Percentiles rank a stretch among this genome's conserved stretches.
These are phyloP conservation scores for Hylia prasina DNA, from an alignment of 2,113 vertebrate genomes.

Conservation along the genomic window DNA sequence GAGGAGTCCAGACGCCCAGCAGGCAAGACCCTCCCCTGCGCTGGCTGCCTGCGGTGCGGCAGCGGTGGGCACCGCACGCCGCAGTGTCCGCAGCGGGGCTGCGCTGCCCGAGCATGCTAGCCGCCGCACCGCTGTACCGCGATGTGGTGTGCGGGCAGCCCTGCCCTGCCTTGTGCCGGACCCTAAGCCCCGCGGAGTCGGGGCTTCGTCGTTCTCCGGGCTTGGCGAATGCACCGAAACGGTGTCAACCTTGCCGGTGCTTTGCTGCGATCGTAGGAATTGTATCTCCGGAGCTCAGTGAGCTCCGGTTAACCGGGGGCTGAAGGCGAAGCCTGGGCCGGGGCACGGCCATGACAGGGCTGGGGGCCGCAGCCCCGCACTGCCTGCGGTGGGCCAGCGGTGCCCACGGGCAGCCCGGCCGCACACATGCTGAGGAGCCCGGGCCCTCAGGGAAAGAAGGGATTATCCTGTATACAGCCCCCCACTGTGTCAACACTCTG, in stretches of 20 bases:
- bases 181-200: neutral
- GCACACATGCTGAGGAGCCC: neutral
- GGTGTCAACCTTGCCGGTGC: neutral
- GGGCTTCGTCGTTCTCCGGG: neutral
- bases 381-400: neutral
- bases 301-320: neutral
- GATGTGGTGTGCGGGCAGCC: neutral
- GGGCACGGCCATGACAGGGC: too few relatives aligned
- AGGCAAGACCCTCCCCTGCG: constrained; percentile 20
- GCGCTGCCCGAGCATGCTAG: neutral
- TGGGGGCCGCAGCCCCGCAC: neutral
- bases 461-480: rapidly evolving
- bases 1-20: constrained; percentile 7
- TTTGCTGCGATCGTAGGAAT: neutral
- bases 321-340: neutral
- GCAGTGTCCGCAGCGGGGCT: neutral
- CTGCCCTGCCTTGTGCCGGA: neutral
- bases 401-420: neutral
- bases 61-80: neutral
- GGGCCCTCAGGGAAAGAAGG: neutral
- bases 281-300: rapidly evolving
- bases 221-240: neutral
- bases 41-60: neutral
- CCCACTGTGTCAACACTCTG: rapidly evolving
- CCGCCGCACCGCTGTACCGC: neutral